These are phyloP conservation scores for Megalopta genalis DNA, from an alignment of 1,140 invertebrate species.

Conservation along the genomic window DNA sequence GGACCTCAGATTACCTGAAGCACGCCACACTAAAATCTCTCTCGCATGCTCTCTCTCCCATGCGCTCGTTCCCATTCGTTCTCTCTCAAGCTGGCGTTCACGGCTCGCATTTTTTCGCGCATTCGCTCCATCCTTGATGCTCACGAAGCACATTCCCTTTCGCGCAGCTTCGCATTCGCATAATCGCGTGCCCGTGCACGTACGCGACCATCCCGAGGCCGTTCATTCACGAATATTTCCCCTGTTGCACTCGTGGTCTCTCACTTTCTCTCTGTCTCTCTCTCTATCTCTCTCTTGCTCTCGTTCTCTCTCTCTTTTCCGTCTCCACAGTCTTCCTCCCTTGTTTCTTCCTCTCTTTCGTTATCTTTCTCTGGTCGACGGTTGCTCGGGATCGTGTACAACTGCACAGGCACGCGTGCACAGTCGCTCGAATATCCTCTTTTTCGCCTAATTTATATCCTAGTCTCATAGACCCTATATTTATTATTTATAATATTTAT, in stretches of 20 bases:
- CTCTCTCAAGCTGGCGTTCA: conserved; percentile 11
- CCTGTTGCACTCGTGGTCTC: conserved; percentile 5
- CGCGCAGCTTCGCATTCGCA: conserved; percentile 44
- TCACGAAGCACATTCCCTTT: conserved; percentile 64
- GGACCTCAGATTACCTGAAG: conserved; percentile 81
- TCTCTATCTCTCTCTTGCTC: conserved; percentile 32
- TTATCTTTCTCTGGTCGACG: conserved; percentile 14
- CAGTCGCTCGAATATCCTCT: conserved; percentile 63
- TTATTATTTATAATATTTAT: conserved; percentile 80
- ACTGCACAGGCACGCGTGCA: conserved; percentile 44
- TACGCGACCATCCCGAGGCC: conserved; percentile 55
- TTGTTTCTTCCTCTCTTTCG: conserved; percentile 29
- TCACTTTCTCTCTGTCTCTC: background rate
- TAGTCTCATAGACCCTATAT: conserved; percentile 80
- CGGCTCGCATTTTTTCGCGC: conserved; percentile 42
- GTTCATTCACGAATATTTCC: conserved; percentile 49
- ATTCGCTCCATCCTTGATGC: conserved; percentile 64
- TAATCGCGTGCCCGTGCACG: conserved; percentile 45
- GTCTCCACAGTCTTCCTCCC: conserved; percentile 13
- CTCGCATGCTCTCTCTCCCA: conserved; percentile 30
- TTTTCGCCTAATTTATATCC: conserved; percentile 78
- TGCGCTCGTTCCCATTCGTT: background rate
- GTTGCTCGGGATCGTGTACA: conserved; percentile 45
- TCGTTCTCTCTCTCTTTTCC: conserved; percentile 32
- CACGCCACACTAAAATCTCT: conserved; percentile 73